Percentiles rank a stretch among this genome's conserved stretches.
These are phyloP conservation scores for Tyto alba DNA, from an alignment of 2,113 vertebrate species.

Conservation along the genomic window DNA sequence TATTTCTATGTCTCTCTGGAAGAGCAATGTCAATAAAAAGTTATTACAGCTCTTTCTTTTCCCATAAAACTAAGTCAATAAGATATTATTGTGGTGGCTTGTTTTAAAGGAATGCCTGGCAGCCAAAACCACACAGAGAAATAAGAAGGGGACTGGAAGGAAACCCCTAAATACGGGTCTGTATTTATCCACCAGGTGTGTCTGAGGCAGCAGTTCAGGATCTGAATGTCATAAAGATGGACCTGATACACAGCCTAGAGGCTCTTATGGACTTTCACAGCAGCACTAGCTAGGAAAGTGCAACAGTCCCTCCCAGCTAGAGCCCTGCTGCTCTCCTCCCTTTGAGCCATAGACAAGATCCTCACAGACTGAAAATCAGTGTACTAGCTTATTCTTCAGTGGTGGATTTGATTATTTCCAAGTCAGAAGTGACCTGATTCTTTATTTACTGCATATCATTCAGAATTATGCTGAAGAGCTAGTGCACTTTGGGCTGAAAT, in stretches of 20 bases:
- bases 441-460: not conserved
- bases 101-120: constrained; percentile 23
- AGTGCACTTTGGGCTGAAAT: not conserved
- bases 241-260: not conserved
- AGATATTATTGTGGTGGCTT: not conserved
- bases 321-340: not conserved
- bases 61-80: constrained; percentile 46
- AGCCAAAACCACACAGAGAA: not conserved
- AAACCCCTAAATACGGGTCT: not conserved
- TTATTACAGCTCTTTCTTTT: constrained; percentile 54
- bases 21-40: constrained; percentile 56
- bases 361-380: not conserved
- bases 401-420: not conserved
- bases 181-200: not conserved
- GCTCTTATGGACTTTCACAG: not conserved
- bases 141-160: not conserved
- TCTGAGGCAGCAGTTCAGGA: not conserved
- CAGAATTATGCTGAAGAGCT: not conserved
- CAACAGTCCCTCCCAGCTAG: not conserved
- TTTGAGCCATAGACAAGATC: not conserved
- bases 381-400: not conserved
- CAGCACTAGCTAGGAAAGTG: not conserved
- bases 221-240: not conserved
- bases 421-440: not conserved
- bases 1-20: not conserved